Conservation (phyloP, 2,888 invertebrate genomes). For the Dryomyza anilis region DNA sequence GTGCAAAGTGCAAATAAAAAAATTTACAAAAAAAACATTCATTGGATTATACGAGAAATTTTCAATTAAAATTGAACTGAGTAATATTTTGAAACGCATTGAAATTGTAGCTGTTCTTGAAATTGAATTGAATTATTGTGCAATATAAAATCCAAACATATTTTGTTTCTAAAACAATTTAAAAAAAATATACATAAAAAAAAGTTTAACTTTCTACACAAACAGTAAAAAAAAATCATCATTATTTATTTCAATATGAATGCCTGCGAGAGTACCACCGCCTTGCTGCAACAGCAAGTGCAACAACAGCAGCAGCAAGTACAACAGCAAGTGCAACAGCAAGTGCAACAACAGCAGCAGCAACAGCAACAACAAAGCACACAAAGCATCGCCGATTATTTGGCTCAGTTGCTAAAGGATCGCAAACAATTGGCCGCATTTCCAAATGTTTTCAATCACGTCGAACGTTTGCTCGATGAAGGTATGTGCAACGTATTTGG, state of each 20-base stretch:
- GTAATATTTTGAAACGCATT: too few relatives aligned
- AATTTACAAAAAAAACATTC: too few relatives aligned
- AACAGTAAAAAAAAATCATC: too few relatives aligned
- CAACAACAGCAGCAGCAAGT: conserved; percentile 17
- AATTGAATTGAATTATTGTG: conserved; percentile 20
- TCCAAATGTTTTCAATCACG: conserved; percentile 99
- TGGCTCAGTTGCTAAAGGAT: conserved; percentile 99
- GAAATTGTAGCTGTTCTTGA: too few relatives aligned
- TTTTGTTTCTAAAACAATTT: conserved; percentile 7
- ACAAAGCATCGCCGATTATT: conserved; percentile 98
- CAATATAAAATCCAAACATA: conserved; percentile 14
- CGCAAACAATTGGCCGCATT: conserved; percentile 99
- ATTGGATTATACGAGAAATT: neutral
- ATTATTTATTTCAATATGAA: too few relatives aligned
- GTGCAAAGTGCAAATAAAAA: conserved; percentile 17
- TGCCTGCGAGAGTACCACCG: too few relatives aligned
- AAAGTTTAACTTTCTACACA: too few relatives aligned
- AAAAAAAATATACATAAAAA: neutral
- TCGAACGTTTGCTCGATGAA: conserved; percentile 98
- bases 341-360: conserved; percentile 44
- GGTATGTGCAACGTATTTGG: too few relatives aligned
- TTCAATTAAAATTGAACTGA: too few relatives aligned
- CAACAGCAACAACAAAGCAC: conserved; percentile 69
- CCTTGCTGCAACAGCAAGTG: conserved; percentile 19
- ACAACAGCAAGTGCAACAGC: conserved; percentile 46